These are phyloP conservation scores for Sesamia nonagrioides DNA, from an alignment of 1,140 invertebrate genomes.

Conservation along the genomic window DNA sequence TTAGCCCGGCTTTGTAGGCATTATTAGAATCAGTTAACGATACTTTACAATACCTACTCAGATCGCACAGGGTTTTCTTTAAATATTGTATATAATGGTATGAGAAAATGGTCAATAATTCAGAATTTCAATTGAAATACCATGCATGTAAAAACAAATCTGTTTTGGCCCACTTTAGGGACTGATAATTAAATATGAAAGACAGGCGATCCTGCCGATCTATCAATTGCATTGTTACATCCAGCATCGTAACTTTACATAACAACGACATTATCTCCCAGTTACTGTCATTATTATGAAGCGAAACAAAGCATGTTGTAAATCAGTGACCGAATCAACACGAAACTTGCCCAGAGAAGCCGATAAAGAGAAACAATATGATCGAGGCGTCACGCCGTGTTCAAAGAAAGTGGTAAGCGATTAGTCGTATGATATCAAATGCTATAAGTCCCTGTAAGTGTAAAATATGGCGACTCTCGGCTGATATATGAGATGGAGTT, in stretches of 20 bases:
- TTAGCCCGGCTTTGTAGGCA: too few species aligned
- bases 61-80: too few species aligned
- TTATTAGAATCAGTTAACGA: too few species aligned
- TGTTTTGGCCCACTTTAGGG: neutral
- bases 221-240: slow-evolving; percentile 8
- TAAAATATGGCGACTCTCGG: slow-evolving; percentile 54
- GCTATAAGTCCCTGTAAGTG: slow-evolving; percentile 71
- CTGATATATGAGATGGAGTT: slow-evolving; percentile 33
- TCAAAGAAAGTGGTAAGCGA: slow-evolving; percentile 55
- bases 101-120: too few species aligned
- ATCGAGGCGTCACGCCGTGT: slow-evolving; percentile 57
- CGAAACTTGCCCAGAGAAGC: slow-evolving; percentile 36
- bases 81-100: too few species aligned
- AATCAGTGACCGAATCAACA: slow-evolving; percentile 33
- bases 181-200: neutral
- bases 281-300: slow-evolving; percentile 11
- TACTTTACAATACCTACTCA: too few species aligned
- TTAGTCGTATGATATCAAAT: slow-evolving; percentile 75
- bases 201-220: neutral
- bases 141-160: neutral
- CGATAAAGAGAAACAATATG: slow-evolving; percentile 72
- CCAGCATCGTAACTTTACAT: slow-evolving; percentile 19
- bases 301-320: slow-evolving; percentile 26
- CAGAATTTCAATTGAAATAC: too few species aligned
- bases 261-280: slow-evolving; percentile 14